phyloP scores from a whole-genome alignment of 2,888 invertebrate species.

The Andrena camellia region DNA sequence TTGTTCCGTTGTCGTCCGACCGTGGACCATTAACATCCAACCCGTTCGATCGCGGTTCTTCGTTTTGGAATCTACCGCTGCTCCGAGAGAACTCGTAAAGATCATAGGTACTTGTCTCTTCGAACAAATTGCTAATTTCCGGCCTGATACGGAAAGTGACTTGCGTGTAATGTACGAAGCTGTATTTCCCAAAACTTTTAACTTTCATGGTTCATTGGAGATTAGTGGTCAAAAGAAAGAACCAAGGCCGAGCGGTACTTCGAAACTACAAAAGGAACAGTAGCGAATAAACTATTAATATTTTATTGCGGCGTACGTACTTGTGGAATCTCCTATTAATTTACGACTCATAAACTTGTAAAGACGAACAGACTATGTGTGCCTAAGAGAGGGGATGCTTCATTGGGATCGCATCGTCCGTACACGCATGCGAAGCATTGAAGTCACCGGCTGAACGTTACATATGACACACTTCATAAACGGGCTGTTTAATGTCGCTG shows the following conservation, averaged over 20 bases:
- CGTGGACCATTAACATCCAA: conserved; percentile 5
- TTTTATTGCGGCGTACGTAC: not conserved
- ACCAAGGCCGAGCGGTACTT: not conserved
- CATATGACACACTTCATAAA: not conserved
- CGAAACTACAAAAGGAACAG: not conserved
- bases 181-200: not conserved
- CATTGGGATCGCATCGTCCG: not conserved
- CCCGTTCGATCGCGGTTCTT: not conserved
- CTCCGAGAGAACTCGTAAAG: not conserved
- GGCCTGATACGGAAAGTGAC: not conserved
- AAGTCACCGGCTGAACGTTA: not conserved
- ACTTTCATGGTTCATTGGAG: not conserved
- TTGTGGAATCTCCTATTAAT: not conserved
- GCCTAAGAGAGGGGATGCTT: not conserved
- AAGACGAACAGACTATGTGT: not conserved
- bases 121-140: not conserved
- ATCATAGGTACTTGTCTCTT: not conserved
- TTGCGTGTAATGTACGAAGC: not conserved
- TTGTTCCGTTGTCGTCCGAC: not conserved
- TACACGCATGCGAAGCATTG: not conserved
- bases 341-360: not conserved
- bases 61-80: not conserved
- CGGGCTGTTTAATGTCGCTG: not conserved
- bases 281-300: not conserved
- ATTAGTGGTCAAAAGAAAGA: too few species aligned